Evolutionary conservation across 1,140 invertebrate genomes (phyloP).

Genomic region (Apis florea): DNA sequence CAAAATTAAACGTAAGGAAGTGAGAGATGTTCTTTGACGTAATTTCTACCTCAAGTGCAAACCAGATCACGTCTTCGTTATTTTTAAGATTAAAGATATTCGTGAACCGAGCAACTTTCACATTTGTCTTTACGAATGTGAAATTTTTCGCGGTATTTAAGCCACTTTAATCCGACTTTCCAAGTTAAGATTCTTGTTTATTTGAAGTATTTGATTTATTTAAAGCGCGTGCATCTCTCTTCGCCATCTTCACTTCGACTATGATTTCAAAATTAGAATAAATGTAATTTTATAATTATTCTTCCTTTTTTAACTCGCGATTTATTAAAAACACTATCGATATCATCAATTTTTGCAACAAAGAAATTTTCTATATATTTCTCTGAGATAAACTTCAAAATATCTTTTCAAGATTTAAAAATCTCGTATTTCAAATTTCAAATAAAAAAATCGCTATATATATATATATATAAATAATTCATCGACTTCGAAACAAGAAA

Average conservation of each 20-base stretch:
- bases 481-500: too few relatives aligned
- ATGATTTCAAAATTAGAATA: too few relatives aligned
- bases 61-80: slow-evolving; percentile 1
- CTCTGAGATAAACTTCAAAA: background rate
- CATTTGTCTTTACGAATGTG: background rate
- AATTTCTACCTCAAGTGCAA: slow-evolving; percentile 21
- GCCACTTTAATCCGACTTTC: too few relatives aligned
- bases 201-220: too few relatives aligned
- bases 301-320: too few relatives aligned
- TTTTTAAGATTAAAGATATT: background rate
- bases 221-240: too few relatives aligned
- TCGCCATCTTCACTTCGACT: too few relatives aligned
- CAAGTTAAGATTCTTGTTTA: too few relatives aligned
- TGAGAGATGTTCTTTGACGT: slow-evolving; percentile 11
- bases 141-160: background rate
- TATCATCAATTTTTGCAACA: background rate
- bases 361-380: background rate
- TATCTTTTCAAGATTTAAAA: background rate
- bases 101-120: background rate
- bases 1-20: slow-evolving; percentile 29
- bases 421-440: background rate
- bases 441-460: background rate
- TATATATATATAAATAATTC: too few relatives aligned
- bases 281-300: too few relatives aligned
- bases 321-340: background rate